Conservation (phyloP, 2,888 invertebrate species). For the Hipparchia semele region DNA sequence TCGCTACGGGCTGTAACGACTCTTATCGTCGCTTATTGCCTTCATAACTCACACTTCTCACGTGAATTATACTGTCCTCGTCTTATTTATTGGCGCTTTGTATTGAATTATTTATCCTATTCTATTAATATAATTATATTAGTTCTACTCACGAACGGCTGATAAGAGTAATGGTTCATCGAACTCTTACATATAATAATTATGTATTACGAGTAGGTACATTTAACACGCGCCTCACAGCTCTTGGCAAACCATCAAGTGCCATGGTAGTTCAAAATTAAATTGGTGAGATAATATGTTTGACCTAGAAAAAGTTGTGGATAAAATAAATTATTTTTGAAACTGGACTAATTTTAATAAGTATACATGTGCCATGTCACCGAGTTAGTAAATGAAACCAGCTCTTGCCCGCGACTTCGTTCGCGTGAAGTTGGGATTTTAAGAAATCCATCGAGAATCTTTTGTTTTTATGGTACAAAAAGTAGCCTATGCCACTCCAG, state of each 20-base stretch:
- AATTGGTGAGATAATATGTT: conserved; percentile 10
- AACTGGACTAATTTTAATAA: too few species aligned
- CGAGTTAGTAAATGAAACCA: too few species aligned
- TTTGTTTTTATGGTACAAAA: too few species aligned
- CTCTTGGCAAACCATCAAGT: conserved; percentile 38
- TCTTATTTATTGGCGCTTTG: conserved; percentile 36
- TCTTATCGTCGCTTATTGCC: conserved; percentile 42
- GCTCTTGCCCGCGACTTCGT: too few species aligned
- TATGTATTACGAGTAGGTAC: conserved; percentile 12
- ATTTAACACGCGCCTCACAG: conserved; percentile 23
- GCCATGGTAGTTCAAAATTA: conserved; percentile 26
- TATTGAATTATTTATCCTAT: conserved; percentile 38
- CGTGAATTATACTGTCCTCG: conserved; percentile 37
- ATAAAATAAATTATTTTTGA: neutral
- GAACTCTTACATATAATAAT: conserved; percentile 27
- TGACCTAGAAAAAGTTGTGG: neutral
- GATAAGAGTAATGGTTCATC: conserved; percentile 37
- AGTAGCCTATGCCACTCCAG: too few species aligned
- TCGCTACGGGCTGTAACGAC: conserved; percentile 34
- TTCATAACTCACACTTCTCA: conserved; percentile 40
- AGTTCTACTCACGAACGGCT: conserved; percentile 31
- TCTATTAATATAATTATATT: conserved; percentile 32
- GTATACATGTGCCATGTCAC: too few species aligned
- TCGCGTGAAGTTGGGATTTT: too few species aligned
- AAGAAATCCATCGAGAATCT: too few species aligned